These are phyloP conservation scores for Heliconius erato DNA, from an alignment of 2,888 invertebrate genomes.

Conservation along the genomic window DNA sequence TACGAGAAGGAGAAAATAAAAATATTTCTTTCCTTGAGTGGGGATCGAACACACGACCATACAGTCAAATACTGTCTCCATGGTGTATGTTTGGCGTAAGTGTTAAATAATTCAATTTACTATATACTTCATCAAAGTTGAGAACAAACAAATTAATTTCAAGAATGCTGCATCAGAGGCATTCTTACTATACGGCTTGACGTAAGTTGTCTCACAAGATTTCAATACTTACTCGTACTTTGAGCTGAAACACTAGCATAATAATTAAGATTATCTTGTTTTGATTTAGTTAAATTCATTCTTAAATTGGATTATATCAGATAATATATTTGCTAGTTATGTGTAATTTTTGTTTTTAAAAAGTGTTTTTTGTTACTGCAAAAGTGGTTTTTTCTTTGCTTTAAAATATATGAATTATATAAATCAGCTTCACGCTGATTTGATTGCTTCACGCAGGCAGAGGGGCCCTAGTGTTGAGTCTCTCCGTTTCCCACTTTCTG, in stretches of 20 bases:
- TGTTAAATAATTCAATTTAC: too few relatives aligned
- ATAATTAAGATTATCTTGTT: conserved; percentile 35
- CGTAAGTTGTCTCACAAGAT: neutral
- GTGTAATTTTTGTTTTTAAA: neutral
- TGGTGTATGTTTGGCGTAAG: too few relatives aligned
- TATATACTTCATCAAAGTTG: neutral
- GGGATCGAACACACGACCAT: too few relatives aligned
- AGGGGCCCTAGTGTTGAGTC: too few relatives aligned
- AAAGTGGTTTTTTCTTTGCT: too few relatives aligned
- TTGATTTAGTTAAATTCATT: conserved; percentile 19
- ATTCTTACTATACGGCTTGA: neutral
- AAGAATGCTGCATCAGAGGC: neutral
- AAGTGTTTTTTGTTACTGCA: neutral
- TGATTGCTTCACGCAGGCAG: too few relatives aligned
- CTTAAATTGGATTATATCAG: conserved; percentile 6
- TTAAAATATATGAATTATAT: too few relatives aligned
- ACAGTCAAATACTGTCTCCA: too few relatives aligned
- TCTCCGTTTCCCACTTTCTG: too few relatives aligned
- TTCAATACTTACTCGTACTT: conserved; percentile 15
- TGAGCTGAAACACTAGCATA: conserved; percentile 25
- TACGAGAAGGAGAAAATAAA: too few relatives aligned
- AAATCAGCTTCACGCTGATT: too few relatives aligned
- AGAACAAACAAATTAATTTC: conserved; percentile 32
- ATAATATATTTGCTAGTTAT: neutral
- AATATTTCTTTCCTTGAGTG: too few relatives aligned